Percentiles rank a stretch among this genome's conserved stretches.
Conservation (phyloP, 2,113 vertebrate genomes). For the Pseudois nayaur region DNA sequence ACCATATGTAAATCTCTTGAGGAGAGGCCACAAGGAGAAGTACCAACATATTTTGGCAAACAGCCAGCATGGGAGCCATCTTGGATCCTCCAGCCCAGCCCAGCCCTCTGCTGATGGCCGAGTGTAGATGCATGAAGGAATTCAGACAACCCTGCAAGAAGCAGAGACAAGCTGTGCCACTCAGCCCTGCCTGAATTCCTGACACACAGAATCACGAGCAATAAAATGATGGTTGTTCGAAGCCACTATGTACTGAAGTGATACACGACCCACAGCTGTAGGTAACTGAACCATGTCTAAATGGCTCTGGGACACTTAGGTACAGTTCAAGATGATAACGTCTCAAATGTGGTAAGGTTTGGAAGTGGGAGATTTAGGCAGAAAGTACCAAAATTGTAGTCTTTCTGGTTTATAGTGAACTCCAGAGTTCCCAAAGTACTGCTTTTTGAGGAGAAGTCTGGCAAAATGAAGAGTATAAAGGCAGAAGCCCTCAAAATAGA, state of each 20-base stretch:
- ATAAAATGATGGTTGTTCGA: background rate
- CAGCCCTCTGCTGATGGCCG: background rate
- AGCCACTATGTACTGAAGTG: background rate
- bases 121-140: background rate
- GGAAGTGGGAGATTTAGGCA: background rate
- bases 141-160: background rate
- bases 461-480: background rate
- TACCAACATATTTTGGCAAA: background rate
- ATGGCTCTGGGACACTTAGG: background rate
- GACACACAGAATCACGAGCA: background rate
- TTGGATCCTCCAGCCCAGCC: background rate
- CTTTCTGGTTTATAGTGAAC: background rate
- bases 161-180: background rate
- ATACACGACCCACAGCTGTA: background rate
- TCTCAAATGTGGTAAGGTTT: background rate
- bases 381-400: background rate
- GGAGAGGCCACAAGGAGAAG: background rate
- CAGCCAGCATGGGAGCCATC: background rate
- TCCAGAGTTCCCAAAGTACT: background rate
- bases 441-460: background rate
- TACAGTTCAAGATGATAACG: background rate
- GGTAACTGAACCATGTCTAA: background rate
- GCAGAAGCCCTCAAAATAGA: background rate
- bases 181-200: slow-evolving; percentile 10
- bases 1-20: background rate